Base-by-base conservation (phyloP, 1,140 invertebrate genomes). In the Belonocnema kinseyi region DNA sequence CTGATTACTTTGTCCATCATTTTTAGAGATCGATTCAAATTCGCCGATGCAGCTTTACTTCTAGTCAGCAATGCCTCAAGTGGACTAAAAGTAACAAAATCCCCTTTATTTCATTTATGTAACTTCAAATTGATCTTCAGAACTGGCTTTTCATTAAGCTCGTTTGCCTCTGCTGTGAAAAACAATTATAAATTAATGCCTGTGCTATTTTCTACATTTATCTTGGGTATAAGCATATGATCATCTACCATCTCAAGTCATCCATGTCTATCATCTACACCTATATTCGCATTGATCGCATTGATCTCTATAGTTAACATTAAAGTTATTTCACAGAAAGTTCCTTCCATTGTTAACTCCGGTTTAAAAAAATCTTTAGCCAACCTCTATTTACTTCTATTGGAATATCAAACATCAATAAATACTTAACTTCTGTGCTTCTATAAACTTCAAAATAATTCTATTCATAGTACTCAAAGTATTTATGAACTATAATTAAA, bases 231-330 rank as follows among this genome's bases (percentile, higher is more conserved):
- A 13, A 58, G 10, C 19, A 4, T 58, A 12, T 33, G 0, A 58
- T 12, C 8, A 19, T 58, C 56, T 58, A 10, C 2, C 12, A 21
- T 58, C 26, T 26, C 17, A 58, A 58, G 0, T 33, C 54, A 17
- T 56, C 26, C 13, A 21, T 13, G 13, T 58, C 26, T 26, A n/a
- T 40, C 77, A 61, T 79, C 75, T 33, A 75, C 72, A 21, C 74
- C 54, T 72, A 71, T 76, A 17, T 61, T 46, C 33, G 33, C 7
- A 7, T 3, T 40, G 7, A 40, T 40, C 33, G 33, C 33, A 40
- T 40, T 40, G 33, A 40, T 40, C 7, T 40, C 33, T 40, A 40
- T 40, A 40, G 33, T 40, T 40, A 40, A 40, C 7, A 40, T 3
- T 40, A 40, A 40, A 40, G 3, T 40, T 40, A 40, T 40, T 40